These are phyloP conservation scores for Proctacanthus coquilletti DNA, from an alignment of 1,140 invertebrate species.

Conservation along the genomic window DNA sequence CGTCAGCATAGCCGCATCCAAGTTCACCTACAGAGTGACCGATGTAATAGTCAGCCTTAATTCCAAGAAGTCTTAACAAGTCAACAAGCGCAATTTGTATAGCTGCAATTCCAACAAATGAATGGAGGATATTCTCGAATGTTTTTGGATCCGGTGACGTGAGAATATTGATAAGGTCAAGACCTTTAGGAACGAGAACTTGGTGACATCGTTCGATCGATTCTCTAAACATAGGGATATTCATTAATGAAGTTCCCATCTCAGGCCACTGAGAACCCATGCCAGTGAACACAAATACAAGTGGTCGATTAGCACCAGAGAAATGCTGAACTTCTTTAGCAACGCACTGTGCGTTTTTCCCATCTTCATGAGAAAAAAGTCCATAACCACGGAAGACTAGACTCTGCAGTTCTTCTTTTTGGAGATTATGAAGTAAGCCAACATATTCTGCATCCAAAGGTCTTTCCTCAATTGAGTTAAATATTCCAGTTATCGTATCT, in stretches of 20 bases:
- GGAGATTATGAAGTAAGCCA: conserved; percentile 36
- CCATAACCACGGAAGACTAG: conserved; percentile 42
- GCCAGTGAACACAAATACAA: conserved; percentile 82
- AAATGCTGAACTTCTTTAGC: conserved; percentile 39
- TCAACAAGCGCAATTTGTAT: conserved; percentile 77
- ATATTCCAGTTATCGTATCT: conserved; percentile 48
- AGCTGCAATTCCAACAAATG: conserved; percentile 82
- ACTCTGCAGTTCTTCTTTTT: conserved; percentile 35
- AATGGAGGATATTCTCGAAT: conserved; percentile 70
- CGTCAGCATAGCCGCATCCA: conserved; percentile 83
- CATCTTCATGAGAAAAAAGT: conserved; percentile 33
- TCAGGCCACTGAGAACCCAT: conserved; percentile 82
- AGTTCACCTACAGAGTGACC: conserved; percentile 79
- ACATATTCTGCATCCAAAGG: conserved; percentile 40
- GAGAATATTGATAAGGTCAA: conserved; percentile 68
- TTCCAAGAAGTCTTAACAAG: conserved; percentile 47
- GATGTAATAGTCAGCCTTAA: conserved; percentile 69
- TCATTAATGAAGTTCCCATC: conserved; percentile 52
- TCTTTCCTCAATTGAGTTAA: conserved; percentile 45
- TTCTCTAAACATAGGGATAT: conserved; percentile 52
- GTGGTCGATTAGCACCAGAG: conserved; percentile 40
- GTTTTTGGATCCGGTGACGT: conserved; percentile 53
- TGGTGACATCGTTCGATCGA: conserved; percentile 59
- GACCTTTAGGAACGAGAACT: conserved; percentile 49
- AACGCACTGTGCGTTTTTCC: conserved; percentile 30